A percentile compares a stretch with the other conserved stretches of the same genome.
Evolutionary conservation across 2,113 vertebrate species (phyloP).

Genomic region (Cololabis saira): DNA sequence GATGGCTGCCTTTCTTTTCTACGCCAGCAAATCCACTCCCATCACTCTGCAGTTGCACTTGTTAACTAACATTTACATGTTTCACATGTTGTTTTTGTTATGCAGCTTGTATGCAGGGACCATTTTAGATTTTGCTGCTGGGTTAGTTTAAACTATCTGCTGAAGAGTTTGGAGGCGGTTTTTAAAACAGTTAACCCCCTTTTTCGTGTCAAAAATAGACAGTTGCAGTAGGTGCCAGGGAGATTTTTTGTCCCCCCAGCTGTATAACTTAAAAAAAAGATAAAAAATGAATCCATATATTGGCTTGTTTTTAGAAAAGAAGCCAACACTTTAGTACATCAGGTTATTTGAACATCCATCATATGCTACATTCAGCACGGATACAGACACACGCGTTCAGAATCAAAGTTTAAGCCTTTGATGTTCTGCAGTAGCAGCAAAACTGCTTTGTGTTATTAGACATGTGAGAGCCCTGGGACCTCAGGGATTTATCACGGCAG

Average conservation of each 20-base stretch:
- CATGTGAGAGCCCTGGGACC: slow-evolving; percentile 11
- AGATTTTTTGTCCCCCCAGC: too few species aligned
- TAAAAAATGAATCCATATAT: neutral
- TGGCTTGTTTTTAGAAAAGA: neutral
- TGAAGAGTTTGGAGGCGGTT: too few species aligned
- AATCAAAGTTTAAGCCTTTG: slow-evolving; percentile 28
- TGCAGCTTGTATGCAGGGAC: too few species aligned
- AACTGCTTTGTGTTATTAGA: slow-evolving; percentile 21
- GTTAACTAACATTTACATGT: neutral
- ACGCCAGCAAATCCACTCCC: slow-evolving; percentile 42
- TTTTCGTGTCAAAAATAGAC: too few species aligned
- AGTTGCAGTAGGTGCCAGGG: too few species aligned
- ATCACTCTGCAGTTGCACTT: slow-evolving; percentile 17
- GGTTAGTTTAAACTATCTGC: too few species aligned
- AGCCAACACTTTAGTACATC: neutral
- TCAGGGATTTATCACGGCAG: slow-evolving; percentile 12
- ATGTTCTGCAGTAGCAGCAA: slow-evolving; percentile 35
- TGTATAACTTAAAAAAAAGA: too few species aligned
- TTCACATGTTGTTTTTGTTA: slow-evolving; percentile 17
- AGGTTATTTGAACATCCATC: slow-evolving; percentile 14
- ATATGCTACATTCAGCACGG: slow-evolving; percentile 15
- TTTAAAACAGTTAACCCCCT: too few species aligned
- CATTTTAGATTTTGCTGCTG: too few species aligned
- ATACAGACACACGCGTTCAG: slow-evolving; percentile 21
- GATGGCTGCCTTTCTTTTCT: slow-evolving; percentile 55